Conservation (phyloP, 2,888 invertebrate species). For the Priocnemis perturbator region DNA sequence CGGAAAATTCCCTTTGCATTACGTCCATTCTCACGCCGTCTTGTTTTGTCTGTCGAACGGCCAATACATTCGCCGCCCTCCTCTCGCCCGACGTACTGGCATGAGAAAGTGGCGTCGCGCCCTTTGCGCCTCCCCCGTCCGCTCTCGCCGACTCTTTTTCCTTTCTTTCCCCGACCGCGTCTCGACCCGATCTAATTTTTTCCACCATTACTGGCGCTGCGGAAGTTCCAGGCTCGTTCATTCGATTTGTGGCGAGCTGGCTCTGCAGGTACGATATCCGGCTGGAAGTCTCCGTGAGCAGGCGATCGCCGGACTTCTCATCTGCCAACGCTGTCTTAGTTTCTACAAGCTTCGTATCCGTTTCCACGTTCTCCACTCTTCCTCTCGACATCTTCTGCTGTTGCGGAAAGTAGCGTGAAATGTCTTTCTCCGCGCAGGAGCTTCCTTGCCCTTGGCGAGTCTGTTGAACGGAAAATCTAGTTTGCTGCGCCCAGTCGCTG, state of each 20-base stretch:
- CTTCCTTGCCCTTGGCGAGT: conserved; percentile 25
- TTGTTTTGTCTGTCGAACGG: conserved; percentile 16
- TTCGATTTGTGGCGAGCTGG: conserved; percentile 51
- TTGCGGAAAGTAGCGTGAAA: conserved; percentile 64
- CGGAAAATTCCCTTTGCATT: conserved; percentile 61
- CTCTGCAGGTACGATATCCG: conserved; percentile 55
- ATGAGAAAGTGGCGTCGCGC: conserved; percentile 29
- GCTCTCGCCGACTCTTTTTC: conserved; percentile 22
- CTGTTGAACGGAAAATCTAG: conserved; percentile 29
- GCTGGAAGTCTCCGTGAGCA: conserved; percentile 44
- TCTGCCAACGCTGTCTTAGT: conserved; percentile 14
- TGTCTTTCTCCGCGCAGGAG: conserved; percentile 54
- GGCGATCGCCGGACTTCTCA: conserved; percentile 38
- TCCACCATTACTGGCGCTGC: conserved; percentile 21
- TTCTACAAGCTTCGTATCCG: conserved; percentile 20
- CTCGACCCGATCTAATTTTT: conserved; percentile 36
- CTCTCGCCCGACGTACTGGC: conserved; percentile 13
- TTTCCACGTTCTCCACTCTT: conserved; percentile 25
- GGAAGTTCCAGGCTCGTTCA: conserved; percentile 33
- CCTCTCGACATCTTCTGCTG: conserved; percentile 44
- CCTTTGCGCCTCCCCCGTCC: conserved; percentile 22
- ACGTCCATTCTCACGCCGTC: conserved; percentile 27
- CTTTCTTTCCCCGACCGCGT: conserved; percentile 29
- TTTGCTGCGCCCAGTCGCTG: conserved; percentile 35
- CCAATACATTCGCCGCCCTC: conserved; percentile 19